Base-by-base conservation (phyloP, 2,888 invertebrate species). In the Tethea ocularis region DNA sequence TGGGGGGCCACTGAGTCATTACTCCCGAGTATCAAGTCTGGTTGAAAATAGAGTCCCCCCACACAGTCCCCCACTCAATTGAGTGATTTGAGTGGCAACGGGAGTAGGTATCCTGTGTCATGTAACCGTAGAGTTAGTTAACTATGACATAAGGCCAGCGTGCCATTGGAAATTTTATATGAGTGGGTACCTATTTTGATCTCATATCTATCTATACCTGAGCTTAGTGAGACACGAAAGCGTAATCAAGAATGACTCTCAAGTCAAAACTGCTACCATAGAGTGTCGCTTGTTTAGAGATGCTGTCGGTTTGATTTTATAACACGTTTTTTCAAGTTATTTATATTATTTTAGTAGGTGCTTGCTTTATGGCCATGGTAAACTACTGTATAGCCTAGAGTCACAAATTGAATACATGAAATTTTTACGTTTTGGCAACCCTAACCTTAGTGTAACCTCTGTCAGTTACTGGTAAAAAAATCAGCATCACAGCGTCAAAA, bases 41-140 rank as follows among this genome's bases (percentile, higher is more conserved):
- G 66, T 73, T 80, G 63, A 77, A 88, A 89, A 90, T 89, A 90
- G 86, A 76, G 67, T 59, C 80, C 86, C n/a, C 80, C 87, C 85
- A 46, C 46, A n/a, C 17, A 46, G 46, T 46, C 46, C 46, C 46
- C 86, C 38, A 77, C 84, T 78, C 82, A 79, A 82, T 78, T 83
- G 83, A 80, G 66, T 71, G 76, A 79, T 81, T 78, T 83, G 83
- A 80, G 66, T 71, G 76, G 74, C 82, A 81, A 82, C 81, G 75
- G 64, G 72, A 77, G 75, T 74, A 72, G 72, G 70, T 72, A 78
- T 83, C 82, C 81, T 82, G 80, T 75, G 60, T 22, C 13, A 17
- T 17, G 23, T 51, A 20, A 10, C 17, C 51, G 52, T 52, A 61
- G 51, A 51, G 57, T 51, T 38, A 38, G 46, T 20, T 46, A 56